These are phyloP conservation scores for Pristionchus exspectatus DNA, from an alignment of 2,888 invertebrate genomes.

Conservation along the genomic window DNA sequence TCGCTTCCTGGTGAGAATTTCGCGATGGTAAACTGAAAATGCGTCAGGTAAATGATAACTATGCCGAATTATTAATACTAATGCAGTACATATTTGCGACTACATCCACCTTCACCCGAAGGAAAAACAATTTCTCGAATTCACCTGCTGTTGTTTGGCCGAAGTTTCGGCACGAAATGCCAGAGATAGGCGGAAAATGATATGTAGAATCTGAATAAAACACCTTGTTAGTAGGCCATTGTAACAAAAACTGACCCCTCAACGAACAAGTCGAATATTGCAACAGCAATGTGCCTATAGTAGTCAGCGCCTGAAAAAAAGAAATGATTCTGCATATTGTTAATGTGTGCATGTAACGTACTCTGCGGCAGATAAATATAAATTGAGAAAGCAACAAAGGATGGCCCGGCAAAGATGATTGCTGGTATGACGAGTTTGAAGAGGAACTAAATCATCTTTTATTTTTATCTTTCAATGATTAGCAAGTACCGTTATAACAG, in stretches of 20 bases:
- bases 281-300: not conserved
- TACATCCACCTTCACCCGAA: not conserved
- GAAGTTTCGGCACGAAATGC: not conserved
- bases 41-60: not conserved
- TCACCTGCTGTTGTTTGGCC: not conserved
- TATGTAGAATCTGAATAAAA: constrained; percentile 6
- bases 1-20: not conserved
- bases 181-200: not conserved
- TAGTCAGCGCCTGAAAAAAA: not conserved
- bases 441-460: not conserved
- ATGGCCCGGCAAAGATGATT: not conserved
- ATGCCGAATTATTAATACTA: not conserved
- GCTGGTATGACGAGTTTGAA: not conserved
- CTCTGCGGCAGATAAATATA: not conserved
- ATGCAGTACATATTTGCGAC: not conserved
- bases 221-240: too few species aligned
- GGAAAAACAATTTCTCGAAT: not conserved
- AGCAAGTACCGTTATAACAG: not conserved
- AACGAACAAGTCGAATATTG: not conserved
- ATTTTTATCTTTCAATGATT: not conserved
- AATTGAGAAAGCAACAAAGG: not conserved
- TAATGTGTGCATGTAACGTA: not conserved
- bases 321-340: not conserved
- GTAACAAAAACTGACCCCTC: not conserved
- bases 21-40: not conserved